A percentile compares a stretch with the other conserved stretches of the same genome.
phyloP scores from a whole-genome alignment of 2,888 invertebrate species.

The Athalia rosae region DNA sequence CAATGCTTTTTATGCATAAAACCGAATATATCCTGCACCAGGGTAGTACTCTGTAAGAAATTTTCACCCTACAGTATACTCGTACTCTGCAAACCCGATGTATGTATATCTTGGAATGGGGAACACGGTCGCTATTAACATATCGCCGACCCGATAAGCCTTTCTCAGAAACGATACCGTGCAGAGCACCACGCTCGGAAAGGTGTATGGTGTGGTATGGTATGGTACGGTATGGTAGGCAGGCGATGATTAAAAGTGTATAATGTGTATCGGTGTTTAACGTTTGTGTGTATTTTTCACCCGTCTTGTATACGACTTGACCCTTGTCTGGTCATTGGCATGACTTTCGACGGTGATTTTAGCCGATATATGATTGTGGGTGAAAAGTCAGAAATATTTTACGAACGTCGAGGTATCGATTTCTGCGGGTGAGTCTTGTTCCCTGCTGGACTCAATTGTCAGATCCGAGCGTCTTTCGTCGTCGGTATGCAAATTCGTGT shows the following conservation, averaged over 20 bases:
- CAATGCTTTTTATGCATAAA: no score
- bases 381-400: neutral
- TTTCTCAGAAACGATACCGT: conserved; percentile 72
- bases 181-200: conserved; percentile 50
- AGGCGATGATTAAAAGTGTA: conserved; percentile 21
- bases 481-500: conserved; percentile 13
- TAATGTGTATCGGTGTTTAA: neutral
- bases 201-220: no score
- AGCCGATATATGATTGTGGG: neutral
- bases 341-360: neutral
- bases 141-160: conserved; percentile 72
- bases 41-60: no score
- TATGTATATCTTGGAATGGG: conserved; percentile 64
- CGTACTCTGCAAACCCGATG: no score
- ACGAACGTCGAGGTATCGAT: conserved; percentile 9
- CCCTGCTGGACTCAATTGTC: neutral
- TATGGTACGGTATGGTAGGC: neutral
- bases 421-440: neutral
- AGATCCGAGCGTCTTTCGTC: conserved; percentile 21
- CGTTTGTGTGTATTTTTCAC: neutral
- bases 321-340: neutral
- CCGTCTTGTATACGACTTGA: conserved; percentile 8
- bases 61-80: no score
- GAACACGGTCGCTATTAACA: conserved; percentile 72
- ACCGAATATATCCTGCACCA: no score